phyloP scores from a whole-genome alignment of 2,113 vertebrate species.

The Cromileptes altivelis region DNA sequence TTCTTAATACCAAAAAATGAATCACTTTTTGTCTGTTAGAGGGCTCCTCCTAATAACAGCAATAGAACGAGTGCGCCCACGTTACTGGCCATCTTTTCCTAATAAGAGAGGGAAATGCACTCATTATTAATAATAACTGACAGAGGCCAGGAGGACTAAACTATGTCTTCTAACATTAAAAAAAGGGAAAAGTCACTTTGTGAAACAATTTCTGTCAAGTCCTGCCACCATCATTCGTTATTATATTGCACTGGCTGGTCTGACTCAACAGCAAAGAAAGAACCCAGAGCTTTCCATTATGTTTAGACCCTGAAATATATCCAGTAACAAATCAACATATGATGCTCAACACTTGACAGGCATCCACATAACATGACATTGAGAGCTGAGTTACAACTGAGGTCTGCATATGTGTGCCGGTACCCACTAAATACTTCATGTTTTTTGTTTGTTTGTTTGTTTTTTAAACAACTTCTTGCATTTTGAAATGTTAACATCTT shows the following conservation, averaged over 20 bases:
- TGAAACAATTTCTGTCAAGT: not conserved
- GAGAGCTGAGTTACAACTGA: not conserved
- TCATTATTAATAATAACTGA: conserved; percentile 13
- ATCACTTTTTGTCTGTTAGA: conserved; percentile 8
- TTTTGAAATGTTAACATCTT: conserved; percentile 25
- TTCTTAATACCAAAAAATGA: not conserved
- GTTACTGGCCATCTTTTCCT: not conserved
- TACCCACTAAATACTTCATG: not conserved
- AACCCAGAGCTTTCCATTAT: not conserved
- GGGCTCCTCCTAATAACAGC: not conserved
- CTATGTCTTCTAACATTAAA: not conserved
- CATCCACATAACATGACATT: not conserved
- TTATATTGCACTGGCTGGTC: not conserved
- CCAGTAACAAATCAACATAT: not conserved
- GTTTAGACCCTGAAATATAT: not conserved
- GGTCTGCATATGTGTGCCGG: not conserved
- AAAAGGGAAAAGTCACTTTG: not conserved
- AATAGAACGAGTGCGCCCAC: not conserved
- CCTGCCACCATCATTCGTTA: not conserved
- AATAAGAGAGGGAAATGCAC: not conserved
- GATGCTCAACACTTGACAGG: not conserved
- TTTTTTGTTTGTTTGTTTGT: not conserved
- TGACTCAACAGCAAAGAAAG: not conserved
- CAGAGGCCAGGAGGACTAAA: conserved; percentile 6
- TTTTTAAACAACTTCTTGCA: not conserved